Conservation (phyloP, 1,140 invertebrate genomes). For the Babylonia areolata region DNA sequence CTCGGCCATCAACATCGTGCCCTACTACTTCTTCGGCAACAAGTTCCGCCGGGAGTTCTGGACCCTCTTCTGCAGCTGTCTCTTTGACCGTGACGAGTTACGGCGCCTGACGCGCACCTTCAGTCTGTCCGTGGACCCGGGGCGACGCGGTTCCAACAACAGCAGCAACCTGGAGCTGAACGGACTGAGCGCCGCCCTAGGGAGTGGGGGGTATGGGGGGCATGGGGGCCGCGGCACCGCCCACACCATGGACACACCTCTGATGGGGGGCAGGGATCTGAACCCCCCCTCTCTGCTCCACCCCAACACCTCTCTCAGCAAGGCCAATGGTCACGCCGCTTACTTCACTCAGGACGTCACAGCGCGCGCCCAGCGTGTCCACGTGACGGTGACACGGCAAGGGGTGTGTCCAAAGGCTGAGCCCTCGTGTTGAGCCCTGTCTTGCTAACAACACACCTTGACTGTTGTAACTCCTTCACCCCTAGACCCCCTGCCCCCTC, state of each 20-base stretch:
- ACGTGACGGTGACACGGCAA: neutral
- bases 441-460: too few relatives aligned
- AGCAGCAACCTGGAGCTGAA: constrained; percentile 29
- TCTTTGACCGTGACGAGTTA: constrained; percentile 66
- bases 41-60: constrained; percentile 73
- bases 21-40: constrained; percentile 75
- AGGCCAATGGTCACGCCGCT: neutral
- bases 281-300: neutral
- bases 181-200: neutral
- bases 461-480: too few relatives aligned
- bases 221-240: neutral
- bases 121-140: constrained; percentile 63
- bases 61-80: constrained; percentile 68
- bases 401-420: neutral
- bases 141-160: constrained; percentile 42
- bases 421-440: neutral
- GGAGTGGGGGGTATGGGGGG: neutral
- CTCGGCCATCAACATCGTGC: constrained; percentile 75
- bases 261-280: constrained; percentile 4
- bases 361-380: neutral
- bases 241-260: constrained; percentile 11
- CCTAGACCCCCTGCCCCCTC: too few relatives aligned
- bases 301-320: neutral
- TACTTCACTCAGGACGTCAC: neutral
- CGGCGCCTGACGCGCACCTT: constrained; percentile 56